A percentile compares a stretch with the other conserved stretches of the same genome.
Evolutionary conservation across 2,113 vertebrate genomes (phyloP).

Genomic region (Sciurus niger): DNA sequence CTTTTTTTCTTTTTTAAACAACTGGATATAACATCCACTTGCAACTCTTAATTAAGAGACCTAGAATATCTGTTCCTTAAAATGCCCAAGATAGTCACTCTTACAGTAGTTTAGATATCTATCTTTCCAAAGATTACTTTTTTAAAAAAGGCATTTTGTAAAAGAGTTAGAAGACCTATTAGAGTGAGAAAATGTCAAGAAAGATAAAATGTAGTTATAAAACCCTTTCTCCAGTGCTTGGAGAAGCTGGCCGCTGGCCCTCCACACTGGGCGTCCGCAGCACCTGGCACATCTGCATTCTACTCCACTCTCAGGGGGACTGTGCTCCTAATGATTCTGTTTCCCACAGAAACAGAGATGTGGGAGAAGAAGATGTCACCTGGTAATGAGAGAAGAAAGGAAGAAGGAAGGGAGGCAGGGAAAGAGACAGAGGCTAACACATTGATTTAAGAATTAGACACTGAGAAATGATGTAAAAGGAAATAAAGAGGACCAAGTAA

Average conservation of each 20-base stretch:
- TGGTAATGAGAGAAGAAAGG: no score
- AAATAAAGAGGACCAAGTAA: neutral
- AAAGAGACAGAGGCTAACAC: neutral
- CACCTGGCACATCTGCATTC: neutral
- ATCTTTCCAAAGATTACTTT: neutral
- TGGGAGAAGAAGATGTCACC: neutral
- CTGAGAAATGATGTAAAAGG: neutral
- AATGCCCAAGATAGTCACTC: neutral
- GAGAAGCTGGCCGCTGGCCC: neutral
- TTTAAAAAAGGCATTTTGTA: no score
- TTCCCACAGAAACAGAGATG: neutral
- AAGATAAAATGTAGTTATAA: neutral
- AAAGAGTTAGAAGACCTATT: neutral
- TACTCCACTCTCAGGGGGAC: neutral
- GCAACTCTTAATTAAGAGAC: neutral
- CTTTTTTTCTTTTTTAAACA: neutral
- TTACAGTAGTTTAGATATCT: neutral
- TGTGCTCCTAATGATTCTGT: neutral
- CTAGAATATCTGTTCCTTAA: neutral
- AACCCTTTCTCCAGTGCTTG: no score
- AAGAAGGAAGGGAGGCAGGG: neutral
- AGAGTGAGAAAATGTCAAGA: neutral
- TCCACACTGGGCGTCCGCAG: neutral
- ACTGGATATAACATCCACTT: neutral
- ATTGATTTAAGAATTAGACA: neutral